A percentile compares a stretch with the other conserved stretches of the same genome.
phyloP scores from a whole-genome alignment of 2,888 invertebrate genomes.

The Hydroisotoma schaefferi region DNA sequence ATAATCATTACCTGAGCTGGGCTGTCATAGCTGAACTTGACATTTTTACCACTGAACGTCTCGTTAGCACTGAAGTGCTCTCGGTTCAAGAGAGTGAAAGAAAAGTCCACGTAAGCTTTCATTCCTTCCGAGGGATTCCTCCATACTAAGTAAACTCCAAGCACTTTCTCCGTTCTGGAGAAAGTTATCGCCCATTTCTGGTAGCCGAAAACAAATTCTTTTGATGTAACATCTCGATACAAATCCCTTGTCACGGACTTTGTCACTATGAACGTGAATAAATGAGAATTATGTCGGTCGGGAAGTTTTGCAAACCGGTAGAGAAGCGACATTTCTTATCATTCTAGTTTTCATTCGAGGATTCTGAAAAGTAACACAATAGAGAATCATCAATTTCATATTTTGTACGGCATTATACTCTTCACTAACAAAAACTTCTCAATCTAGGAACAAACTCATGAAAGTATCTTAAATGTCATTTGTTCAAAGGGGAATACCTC shows the following conservation, averaged over 20 bases:
- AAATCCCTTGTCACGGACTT: constrained; percentile 72
- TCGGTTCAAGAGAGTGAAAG: constrained; percentile 72
- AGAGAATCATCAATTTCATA: no score
- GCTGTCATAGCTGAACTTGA: constrained; percentile 53
- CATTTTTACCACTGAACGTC: constrained; percentile 72
- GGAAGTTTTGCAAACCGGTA: constrained; percentile 77
- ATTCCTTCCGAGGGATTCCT: constrained; percentile 71
- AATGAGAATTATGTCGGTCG: constrained; percentile 76
- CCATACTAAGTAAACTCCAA: constrained; percentile 75
- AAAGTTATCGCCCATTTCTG: constrained; percentile 79
- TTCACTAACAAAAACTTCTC: no score
- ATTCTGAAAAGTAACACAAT: no score
- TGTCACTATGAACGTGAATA: constrained; percentile 79
- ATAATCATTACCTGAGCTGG: constrained; percentile 48
- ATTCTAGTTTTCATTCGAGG: constrained; percentile 4
- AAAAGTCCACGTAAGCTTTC: constrained; percentile 73
- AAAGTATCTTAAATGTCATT: no score
- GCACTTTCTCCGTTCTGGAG: constrained; percentile 68
- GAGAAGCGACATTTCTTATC: constrained; percentile 65
- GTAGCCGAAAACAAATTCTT: constrained; percentile 76
- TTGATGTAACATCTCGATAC: constrained; percentile 74
- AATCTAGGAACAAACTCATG: no score
- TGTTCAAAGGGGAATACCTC: no score
- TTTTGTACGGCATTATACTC: no score
- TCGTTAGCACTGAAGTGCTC: constrained; percentile 81